Evolutionary conservation across 2,888 invertebrate genomes (phyloP).

Genomic region (Desoria tigrina): DNA sequence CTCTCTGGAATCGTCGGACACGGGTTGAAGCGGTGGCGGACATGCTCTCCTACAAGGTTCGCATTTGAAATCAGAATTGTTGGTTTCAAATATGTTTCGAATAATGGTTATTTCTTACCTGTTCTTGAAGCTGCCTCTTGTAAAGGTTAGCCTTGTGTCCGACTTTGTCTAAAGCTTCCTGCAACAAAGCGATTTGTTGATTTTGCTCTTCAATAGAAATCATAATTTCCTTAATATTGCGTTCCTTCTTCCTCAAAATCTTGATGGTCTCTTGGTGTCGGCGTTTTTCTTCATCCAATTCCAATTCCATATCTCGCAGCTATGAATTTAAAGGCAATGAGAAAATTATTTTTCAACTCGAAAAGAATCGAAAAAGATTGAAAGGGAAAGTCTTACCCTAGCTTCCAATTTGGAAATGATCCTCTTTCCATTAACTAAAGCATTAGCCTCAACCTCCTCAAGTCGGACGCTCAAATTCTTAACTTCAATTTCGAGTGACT

Average conservation of each 20-base stretch:
- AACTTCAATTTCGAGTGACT: constrained; percentile 95
- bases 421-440: constrained; percentile 92
- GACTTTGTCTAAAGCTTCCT: constrained; percentile 85
- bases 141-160: constrained; percentile 85
- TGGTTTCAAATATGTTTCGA: too few species aligned
- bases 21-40: constrained; percentile 90
- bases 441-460: constrained; percentile 95
- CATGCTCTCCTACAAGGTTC: constrained; percentile 73
- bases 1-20: constrained; percentile 96
- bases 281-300: constrained; percentile 94
- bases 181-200: constrained; percentile 88
- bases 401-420: constrained; percentile 97
- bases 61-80: constrained; percentile 27
- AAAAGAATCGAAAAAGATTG: too few species aligned
- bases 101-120: constrained; percentile 61
- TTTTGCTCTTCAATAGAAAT: constrained; percentile 95
- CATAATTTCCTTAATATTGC: constrained; percentile 91
- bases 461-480: constrained; percentile 90
- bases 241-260: constrained; percentile 97
- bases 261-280: constrained; percentile 96
- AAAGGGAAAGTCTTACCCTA: constrained; percentile 59
- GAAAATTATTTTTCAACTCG: constrained; percentile 9
- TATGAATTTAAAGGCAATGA: constrained; percentile 51
- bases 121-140: constrained; percentile 93
- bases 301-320: constrained; percentile 91